phyloP scores from a whole-genome alignment of 2,797 vertebrate species.

The Pseudochirops cupreus region DNA sequence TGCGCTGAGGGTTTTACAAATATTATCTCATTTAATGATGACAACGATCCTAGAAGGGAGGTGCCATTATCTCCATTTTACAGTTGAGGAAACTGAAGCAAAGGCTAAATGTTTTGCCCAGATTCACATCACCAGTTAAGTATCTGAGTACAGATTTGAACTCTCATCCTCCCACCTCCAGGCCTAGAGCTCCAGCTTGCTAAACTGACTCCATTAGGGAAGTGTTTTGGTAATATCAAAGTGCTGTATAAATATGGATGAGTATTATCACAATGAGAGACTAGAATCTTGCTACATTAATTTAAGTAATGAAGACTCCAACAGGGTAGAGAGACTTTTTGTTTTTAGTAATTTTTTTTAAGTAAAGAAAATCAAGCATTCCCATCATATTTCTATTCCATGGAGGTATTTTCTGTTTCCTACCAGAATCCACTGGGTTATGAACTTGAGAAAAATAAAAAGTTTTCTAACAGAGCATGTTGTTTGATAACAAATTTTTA shows the following conservation, averaged over 20 bases:
- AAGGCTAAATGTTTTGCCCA: not conserved
- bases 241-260: not conserved
- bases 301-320: not conserved
- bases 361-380: not conserved
- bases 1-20: not conserved
- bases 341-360: not conserved
- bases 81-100: not conserved
- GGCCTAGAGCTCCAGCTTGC: not conserved
- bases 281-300: not conserved
- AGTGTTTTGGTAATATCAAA: not conserved
- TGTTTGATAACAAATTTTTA: not conserved
- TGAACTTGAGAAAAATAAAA: not conserved
- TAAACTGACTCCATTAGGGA: not conserved
- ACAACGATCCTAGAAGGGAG: not conserved
- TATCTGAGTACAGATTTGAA: not conserved
- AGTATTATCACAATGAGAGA: not conserved
- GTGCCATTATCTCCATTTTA: not conserved
- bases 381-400: not conserved
- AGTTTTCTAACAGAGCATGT: not conserved
- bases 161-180: not conserved
- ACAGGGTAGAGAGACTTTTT: not conserved
- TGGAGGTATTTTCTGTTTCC: not conserved
- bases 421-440: not conserved
- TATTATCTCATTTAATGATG: not conserved
- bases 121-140: not conserved